phyloP scores from a whole-genome alignment of 2,888 invertebrate genomes.

The Yponomeuta plumbellus region DNA sequence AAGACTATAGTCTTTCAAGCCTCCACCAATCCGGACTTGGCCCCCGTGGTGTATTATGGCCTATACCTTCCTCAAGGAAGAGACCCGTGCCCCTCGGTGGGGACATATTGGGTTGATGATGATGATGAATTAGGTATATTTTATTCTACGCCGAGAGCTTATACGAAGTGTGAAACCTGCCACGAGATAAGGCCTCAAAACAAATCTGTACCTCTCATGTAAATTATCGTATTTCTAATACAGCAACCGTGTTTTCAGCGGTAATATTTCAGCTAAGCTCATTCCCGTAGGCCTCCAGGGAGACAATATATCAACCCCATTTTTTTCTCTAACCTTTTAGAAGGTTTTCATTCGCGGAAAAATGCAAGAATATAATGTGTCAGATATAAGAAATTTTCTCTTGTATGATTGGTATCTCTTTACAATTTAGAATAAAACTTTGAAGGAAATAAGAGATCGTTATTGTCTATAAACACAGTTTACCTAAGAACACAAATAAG shows the following conservation, averaged over 20 bases:
- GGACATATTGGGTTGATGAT: too few relatives aligned
- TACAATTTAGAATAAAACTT: not conserved
- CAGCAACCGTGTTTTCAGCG: constrained; percentile 33
- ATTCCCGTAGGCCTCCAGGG: constrained; percentile 46
- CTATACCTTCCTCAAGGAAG: too few relatives aligned
- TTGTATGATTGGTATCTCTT: not conserved
- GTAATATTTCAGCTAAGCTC: constrained; percentile 49
- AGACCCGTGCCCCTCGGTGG: too few relatives aligned
- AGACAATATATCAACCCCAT: constrained; percentile 59
- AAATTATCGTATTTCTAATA: constrained; percentile 27
- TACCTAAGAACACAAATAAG: too few relatives aligned
- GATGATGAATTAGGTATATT: too few relatives aligned
- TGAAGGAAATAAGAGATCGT: too few relatives aligned
- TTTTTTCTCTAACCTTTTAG: constrained; percentile 51
- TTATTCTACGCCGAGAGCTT: too few relatives aligned
- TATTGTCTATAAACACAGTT: too few relatives aligned
- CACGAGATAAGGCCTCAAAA: not conserved
- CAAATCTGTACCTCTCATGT: constrained; percentile 11
- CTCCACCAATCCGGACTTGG: too few relatives aligned
- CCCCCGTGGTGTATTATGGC: too few relatives aligned
- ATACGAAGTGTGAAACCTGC: not conserved
- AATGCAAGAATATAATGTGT: constrained; percentile 11
- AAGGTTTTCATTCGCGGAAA: constrained; percentile 28
- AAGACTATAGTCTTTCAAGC: too few relatives aligned
- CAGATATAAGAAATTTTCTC: not conserved